Conservation (phyloP, 2,888 invertebrate species). For the Alcis repandata region DNA sequence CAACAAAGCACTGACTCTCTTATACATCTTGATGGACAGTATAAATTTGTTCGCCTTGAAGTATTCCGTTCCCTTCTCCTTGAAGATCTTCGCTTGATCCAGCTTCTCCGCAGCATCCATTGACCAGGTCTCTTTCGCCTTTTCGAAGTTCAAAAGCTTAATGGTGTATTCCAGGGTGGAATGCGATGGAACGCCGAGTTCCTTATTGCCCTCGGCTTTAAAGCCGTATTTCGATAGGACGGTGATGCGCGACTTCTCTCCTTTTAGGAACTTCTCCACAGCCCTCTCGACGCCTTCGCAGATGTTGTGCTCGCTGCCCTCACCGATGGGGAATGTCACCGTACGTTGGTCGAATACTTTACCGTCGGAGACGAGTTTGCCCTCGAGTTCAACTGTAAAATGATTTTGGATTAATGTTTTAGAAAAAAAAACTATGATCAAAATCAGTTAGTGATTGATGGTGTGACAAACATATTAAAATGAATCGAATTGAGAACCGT, state of each 20-base stretch:
- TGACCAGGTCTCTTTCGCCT: conserved; percentile 93
- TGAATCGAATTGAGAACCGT: too few relatives aligned
- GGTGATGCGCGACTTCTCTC: conserved; percentile 91
- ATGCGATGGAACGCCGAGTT: conserved; percentile 91
- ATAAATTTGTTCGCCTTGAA: conserved; percentile 93
- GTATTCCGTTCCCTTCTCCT: conserved; percentile 96
- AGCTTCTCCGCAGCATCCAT: conserved; percentile 93
- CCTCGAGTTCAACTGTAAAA: conserved; percentile 89
- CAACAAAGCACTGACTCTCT: conserved; percentile 89
- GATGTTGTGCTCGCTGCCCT: conserved; percentile 91
- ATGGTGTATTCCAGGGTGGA: conserved; percentile 93
- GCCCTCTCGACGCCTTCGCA: conserved; percentile 94
- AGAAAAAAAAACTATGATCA: too few relatives aligned
- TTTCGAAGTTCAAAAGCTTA: conserved; percentile 93
- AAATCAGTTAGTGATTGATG: too few relatives aligned
- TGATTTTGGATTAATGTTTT: not conserved
- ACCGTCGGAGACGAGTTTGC: conserved; percentile 84
- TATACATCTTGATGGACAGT: conserved; percentile 95
- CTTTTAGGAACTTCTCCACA: conserved; percentile 92
- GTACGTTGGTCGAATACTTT: conserved; percentile 94
- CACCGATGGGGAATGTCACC: conserved; percentile 94
- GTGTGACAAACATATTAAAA: too few relatives aligned
- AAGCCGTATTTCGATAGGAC: conserved; percentile 94
- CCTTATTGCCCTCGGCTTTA: conserved; percentile 89
- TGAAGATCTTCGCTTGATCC: conserved; percentile 92